phyloP scores from a whole-genome alignment of 2,113 vertebrate genomes.

The Lophotis ruficrista region DNA sequence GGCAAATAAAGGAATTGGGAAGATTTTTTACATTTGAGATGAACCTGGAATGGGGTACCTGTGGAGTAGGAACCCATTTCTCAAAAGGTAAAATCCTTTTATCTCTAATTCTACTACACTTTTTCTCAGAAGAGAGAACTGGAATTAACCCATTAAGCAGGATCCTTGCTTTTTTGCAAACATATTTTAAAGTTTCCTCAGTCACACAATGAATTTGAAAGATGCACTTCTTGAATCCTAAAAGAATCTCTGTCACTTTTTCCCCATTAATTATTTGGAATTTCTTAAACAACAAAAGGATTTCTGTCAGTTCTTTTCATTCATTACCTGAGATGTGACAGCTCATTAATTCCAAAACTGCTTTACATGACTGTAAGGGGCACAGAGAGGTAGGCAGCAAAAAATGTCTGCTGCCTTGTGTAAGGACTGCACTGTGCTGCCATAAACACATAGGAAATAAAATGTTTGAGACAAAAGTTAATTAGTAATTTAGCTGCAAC shows the following conservation, averaged over 20 bases:
- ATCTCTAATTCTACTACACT: background rate
- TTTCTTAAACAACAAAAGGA: constrained; percentile 59
- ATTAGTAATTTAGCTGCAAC: constrained; percentile 47
- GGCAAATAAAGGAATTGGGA: background rate
- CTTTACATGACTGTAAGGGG: constrained; percentile 27
- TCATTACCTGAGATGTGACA: constrained; percentile 54
- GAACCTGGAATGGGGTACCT: background rate
- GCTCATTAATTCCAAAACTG: constrained; percentile 64
- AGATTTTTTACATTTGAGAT: background rate
- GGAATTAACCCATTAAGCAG: background rate
- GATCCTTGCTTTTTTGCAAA: background rate
- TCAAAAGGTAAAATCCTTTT: background rate
- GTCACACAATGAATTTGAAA: background rate
- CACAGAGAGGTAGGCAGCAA: background rate
- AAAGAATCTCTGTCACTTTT: constrained; percentile 33
- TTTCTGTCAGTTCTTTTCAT: constrained; percentile 56
- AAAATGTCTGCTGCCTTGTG: background rate
- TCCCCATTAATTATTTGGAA: constrained; percentile 35
- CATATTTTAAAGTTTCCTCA: background rate
- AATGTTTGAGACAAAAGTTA: constrained; percentile 39
- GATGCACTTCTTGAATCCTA: background rate
- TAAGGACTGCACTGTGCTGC: background rate
- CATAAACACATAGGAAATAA: background rate
- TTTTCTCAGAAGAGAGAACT: background rate
- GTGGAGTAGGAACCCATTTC: background rate